These are phyloP conservation scores for Adineta ricciae DNA, from an alignment of 2,888 invertebrate genomes.

Conservation along the genomic window DNA sequence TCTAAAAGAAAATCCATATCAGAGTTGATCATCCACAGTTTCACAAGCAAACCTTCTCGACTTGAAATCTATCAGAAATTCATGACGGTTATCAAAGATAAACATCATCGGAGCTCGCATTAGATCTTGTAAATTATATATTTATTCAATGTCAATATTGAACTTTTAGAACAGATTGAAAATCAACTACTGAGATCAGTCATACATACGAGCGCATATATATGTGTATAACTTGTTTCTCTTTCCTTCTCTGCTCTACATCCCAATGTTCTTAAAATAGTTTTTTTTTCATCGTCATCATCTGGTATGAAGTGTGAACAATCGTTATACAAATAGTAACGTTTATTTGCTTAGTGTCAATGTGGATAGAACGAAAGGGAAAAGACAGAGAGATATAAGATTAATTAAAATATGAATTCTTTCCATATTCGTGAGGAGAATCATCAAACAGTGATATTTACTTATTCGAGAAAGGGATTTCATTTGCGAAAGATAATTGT, in stretches of 20 bases:
- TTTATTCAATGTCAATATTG: not conserved
- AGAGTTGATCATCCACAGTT: not conserved
- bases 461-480: not conserved
- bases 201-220: not conserved
- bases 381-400: not conserved
- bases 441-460: not conserved
- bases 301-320: not conserved
- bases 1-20: not conserved
- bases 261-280: not conserved
- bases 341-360: not conserved
- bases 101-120: not conserved
- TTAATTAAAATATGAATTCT: not conserved
- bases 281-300: not conserved
- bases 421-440: not conserved
- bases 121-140: not conserved
- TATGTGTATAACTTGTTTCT: not conserved
- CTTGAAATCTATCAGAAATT: not conserved
- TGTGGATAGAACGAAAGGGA: not conserved
- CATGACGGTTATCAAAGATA: not conserved
- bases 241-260: not conserved
- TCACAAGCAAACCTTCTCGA: not conserved
- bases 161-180: not conserved
- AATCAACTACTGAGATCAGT: not conserved
- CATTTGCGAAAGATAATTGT: not conserved
- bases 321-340: conserved; percentile 12